Evolutionary conservation across 2,797 vertebrate genomes (phyloP).

Genomic region (Danio aesculapii): DNA sequence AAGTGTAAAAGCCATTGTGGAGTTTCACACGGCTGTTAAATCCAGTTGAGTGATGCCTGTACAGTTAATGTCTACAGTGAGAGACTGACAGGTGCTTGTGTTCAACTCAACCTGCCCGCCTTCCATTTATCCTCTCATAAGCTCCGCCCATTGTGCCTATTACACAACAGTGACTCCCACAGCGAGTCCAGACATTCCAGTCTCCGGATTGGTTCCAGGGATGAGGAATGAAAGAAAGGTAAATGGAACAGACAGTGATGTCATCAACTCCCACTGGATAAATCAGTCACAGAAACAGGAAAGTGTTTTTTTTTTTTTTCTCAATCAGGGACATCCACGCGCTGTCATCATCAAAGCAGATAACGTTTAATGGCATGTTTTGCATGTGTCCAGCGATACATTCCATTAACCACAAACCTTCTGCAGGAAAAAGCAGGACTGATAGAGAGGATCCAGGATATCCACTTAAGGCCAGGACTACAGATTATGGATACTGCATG

Average conservation of each 20-base stretch:
- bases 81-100: constrained; percentile 75
- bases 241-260: constrained; percentile 5
- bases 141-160: background rate
- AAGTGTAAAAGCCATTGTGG: constrained; percentile 66
- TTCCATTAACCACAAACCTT: background rate
- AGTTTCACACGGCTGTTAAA: constrained; percentile 27
- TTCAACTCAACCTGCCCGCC: constrained; percentile 50
- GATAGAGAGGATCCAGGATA: constrained; percentile 24
- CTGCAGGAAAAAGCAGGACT: constrained; percentile 18
- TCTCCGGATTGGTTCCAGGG: background rate
- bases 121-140: constrained; percentile 68
- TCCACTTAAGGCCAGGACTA: background rate
- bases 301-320: background rate
- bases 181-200: background rate
- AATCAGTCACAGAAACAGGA: constrained; percentile 33
- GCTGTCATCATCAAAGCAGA: constrained; percentile 25
- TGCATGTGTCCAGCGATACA: constrained; percentile 40
- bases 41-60: constrained; percentile 30
- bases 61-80: constrained; percentile 26
- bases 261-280: constrained; percentile 12
- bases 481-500: background rate
- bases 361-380: constrained; percentile 24
- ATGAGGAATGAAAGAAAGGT: background rate
- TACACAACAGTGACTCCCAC: background rate
- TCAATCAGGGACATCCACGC: background rate